A percentile compares a stretch with the other conserved stretches of the same genome.
Evolutionary conservation across 2,888 invertebrate genomes (phyloP).

Genomic region (Noctua pronuba): DNA sequence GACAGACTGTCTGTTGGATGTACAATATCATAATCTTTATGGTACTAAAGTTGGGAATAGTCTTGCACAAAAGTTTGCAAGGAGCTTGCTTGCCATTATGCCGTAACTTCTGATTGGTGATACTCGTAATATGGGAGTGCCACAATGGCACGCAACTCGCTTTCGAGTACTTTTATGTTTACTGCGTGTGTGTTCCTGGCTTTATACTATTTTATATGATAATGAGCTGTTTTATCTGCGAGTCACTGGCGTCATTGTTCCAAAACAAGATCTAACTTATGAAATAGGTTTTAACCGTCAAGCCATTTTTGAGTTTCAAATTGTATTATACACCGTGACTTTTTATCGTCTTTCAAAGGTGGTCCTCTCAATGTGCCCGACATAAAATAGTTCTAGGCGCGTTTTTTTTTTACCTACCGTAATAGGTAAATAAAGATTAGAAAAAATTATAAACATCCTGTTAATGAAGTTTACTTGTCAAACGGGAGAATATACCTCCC

Average conservation of each 20-base stretch:
- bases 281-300: neutral
- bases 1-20: conserved; percentile 4
- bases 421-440: too few relatives aligned
- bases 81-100: neutral
- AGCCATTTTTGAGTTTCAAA: neutral
- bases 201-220: neutral
- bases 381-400: too few relatives aligned
- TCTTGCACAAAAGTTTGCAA: neutral
- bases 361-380: too few relatives aligned
- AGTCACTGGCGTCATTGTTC: neutral
- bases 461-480: too few relatives aligned
- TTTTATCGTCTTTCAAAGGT: too few relatives aligned
- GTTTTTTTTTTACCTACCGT: too few relatives aligned
- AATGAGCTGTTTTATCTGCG: neutral
- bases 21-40: conserved; percentile 20
- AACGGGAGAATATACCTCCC: too few relatives aligned
- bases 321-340: neutral
- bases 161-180: neutral
- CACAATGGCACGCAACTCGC: neutral
- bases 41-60: neutral
- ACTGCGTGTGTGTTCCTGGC: neutral
- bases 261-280: neutral
- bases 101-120: neutral
- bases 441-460: too few relatives aligned
- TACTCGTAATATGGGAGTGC: neutral